These are phyloP conservation scores for Channallabes apus DNA, from an alignment of 2,797 vertebrate genomes.

Conservation along the genomic window DNA sequence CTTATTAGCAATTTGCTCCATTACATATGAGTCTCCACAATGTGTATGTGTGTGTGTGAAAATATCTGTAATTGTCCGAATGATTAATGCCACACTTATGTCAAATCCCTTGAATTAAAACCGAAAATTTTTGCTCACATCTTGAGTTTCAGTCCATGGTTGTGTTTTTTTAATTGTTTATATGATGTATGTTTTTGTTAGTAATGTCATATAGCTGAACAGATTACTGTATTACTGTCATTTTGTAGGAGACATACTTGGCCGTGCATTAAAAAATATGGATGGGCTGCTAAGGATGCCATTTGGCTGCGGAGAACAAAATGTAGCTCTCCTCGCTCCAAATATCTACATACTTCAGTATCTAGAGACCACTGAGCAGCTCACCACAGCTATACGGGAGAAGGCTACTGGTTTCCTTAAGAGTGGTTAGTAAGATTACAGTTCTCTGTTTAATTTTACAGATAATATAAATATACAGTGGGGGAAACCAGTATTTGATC, in stretches of 20 bases:
- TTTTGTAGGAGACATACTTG: constrained; percentile 77
- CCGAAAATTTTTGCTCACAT: too few relatives aligned
- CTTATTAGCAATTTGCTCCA: too few relatives aligned
- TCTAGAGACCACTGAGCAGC: constrained; percentile 73
- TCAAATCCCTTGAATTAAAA: too few relatives aligned
- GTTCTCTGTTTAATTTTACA: not conserved
- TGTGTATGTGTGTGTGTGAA: too few relatives aligned
- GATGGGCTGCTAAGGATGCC: constrained; percentile 77
- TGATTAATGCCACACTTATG: too few relatives aligned
- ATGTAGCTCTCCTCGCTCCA: constrained; percentile 76
- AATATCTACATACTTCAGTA: constrained; percentile 81
- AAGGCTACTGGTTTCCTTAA: constrained; percentile 69
- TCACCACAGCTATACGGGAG: constrained; percentile 64
- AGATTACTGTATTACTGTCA: not conserved
- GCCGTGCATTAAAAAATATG: constrained; percentile 76
- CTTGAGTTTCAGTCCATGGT: not conserved
- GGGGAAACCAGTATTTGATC: too few relatives aligned
- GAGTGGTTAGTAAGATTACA: constrained; percentile 66
- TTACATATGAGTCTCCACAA: too few relatives aligned
- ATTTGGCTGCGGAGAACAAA: constrained; percentile 83
- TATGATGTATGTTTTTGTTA: not conserved
- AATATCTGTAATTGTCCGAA: too few relatives aligned
- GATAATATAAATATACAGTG: too few relatives aligned
- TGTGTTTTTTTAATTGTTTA: not conserved
- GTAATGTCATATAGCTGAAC: not conserved